Percentiles rank a stretch among this genome's conserved stretches.
Evolutionary conservation across 2,797 vertebrate genomes (phyloP).

Genomic region (Catharus ustulatus): DNA sequence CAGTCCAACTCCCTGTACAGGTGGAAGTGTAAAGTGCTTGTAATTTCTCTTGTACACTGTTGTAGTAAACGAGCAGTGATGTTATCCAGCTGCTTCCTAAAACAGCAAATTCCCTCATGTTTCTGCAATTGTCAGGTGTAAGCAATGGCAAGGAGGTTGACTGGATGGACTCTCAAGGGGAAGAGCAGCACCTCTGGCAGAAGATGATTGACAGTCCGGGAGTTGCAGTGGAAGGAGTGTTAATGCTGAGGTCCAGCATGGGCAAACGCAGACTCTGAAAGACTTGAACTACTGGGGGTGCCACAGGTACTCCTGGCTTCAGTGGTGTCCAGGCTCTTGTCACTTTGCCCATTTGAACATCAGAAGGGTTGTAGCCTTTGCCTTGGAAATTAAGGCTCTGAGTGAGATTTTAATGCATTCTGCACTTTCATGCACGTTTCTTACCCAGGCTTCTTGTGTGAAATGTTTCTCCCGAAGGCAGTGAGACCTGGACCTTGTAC

Average conservation of each 20-base stretch:
- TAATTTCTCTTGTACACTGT: background rate
- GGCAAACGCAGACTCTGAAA: constrained; percentile 81
- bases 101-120: background rate
- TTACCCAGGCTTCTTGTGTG: background rate
- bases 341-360: background rate
- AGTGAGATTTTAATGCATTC: constrained; percentile 35
- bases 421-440: constrained; percentile 3
- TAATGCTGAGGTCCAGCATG: constrained; percentile 96
- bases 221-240: constrained; percentile 86
- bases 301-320: background rate
- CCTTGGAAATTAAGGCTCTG: background rate
- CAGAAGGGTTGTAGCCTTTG: background rate
- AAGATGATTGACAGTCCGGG: constrained; percentile 93
- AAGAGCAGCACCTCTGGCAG: constrained; percentile 92
- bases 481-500: background rate
- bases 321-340: background rate
- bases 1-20: background rate
- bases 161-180: constrained; percentile 96
- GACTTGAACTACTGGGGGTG: background rate
- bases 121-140: constrained; percentile 77
- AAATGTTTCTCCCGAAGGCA: background rate
- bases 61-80: background rate
- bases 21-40: background rate
- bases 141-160: constrained; percentile 92
- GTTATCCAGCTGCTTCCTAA: background rate